Evolutionary conservation across 2,888 invertebrate species (phyloP).

Genomic region (Trachelus troglodyta): DNA sequence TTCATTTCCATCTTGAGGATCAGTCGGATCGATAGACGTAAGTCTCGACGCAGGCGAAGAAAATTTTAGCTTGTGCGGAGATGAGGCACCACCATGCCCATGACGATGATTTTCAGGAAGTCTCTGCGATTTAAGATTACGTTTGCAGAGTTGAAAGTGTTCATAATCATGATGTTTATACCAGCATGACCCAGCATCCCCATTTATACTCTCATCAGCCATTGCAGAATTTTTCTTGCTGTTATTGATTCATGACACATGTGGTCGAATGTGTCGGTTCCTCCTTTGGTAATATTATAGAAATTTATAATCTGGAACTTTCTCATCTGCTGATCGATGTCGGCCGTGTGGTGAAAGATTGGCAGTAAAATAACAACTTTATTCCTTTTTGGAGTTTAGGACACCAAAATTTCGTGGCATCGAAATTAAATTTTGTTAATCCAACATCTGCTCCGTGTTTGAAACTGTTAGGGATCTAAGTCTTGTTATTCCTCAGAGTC

Average conservation of each 20-base stretch:
- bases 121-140: neutral
- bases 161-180: conserved; percentile 21
- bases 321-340: too few species aligned
- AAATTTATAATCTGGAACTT: too few species aligned
- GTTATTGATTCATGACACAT: conserved; percentile 24
- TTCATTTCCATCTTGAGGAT: neutral
- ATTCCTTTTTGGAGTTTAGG: too few species aligned
- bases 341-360: too few species aligned
- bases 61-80: neutral
- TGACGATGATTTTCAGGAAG: conserved; percentile 7
- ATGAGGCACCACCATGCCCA: conserved; percentile 4
- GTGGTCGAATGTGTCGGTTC: conserved; percentile 32
- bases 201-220: conserved; percentile 29
- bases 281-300: conserved; percentile 23
- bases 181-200: conserved; percentile 29
- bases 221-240: conserved; percentile 23
- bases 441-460: too few species aligned
- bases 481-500: too few species aligned
- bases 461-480: too few species aligned
- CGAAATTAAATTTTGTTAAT: conserved; percentile 19
- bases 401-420: too few species aligned
- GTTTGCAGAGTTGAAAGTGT: neutral
- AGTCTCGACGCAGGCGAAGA: neutral
- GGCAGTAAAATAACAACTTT: too few species aligned
- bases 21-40: neutral